Percentiles rank a stretch among this genome's conserved stretches.
phyloP scores from a whole-genome alignment of 2,113 vertebrate species.

The Larimichthys crocea region DNA sequence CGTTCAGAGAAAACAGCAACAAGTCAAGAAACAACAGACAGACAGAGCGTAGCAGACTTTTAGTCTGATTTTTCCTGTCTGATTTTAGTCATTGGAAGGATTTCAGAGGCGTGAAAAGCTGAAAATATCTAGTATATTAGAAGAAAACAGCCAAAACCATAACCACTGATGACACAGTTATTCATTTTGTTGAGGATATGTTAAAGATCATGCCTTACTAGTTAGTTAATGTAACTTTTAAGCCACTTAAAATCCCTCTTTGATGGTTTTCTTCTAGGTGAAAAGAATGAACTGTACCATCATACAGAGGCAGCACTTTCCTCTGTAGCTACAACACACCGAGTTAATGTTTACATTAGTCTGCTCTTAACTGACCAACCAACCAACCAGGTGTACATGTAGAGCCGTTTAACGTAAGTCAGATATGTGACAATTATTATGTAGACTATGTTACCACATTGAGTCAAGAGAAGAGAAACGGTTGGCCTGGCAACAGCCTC shows the following conservation, averaged over 20 bases:
- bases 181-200: no score
- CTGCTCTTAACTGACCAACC: slow-evolving; percentile 3
- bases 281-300: not conserved
- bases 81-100: not conserved
- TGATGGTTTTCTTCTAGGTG: not conserved
- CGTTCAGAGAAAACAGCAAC: no score
- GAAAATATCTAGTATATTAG: not conserved
- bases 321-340: not conserved
- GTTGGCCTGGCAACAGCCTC: slow-evolving; percentile 56
- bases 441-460: not conserved
- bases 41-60: no score
- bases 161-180: no score
- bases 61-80: not conserved
- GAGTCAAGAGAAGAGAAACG: slow-evolving; percentile 17
- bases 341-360: not conserved
- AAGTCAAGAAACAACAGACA: no score
- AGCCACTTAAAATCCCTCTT: not conserved
- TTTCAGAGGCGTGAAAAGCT: not conserved
- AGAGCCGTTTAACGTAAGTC: not conserved
- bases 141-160: not conserved
- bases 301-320: not conserved
- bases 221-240: not conserved
- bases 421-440: not conserved
- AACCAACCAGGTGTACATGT: not conserved
- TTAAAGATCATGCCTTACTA: not conserved